Conservation (phyloP, 1,140 invertebrate genomes). For the Drosophila orosa region DNA sequence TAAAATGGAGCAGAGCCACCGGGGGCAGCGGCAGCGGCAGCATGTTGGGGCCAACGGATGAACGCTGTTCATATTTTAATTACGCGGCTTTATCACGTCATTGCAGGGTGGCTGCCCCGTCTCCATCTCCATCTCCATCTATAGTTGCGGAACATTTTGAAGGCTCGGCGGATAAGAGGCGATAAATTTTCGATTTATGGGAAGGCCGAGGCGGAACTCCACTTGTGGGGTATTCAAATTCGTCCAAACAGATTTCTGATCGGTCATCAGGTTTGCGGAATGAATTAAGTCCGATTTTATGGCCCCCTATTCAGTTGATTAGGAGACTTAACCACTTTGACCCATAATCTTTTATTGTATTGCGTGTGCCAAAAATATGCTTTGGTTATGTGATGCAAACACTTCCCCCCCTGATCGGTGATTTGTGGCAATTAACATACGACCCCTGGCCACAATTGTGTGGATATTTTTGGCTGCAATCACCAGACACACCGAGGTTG, state of each 20-base stretch:
- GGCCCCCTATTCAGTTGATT: slow-evolving; percentile 29
- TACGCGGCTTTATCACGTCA: slow-evolving; percentile 79
- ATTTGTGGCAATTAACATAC: slow-evolving; percentile 56
- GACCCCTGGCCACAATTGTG: slow-evolving; percentile 35
- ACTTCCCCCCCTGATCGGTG: slow-evolving; percentile 21
- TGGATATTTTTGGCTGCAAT: slow-evolving; percentile 45
- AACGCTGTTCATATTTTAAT: slow-evolving; percentile 80
- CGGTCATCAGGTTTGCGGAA: slow-evolving; percentile 8
- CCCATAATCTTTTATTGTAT: slow-evolving; percentile 21
- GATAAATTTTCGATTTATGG: slow-evolving; percentile 32
- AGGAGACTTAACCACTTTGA: slow-evolving; percentile 8
- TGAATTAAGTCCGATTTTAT: slow-evolving; percentile 20
- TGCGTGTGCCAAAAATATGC: slow-evolving; percentile 19
- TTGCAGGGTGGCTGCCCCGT: slow-evolving; percentile 50
- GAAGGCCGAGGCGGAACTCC: slow-evolving; percentile 1
- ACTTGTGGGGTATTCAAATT: slow-evolving; percentile 31
- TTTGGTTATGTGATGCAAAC: slow-evolving; percentile 17
- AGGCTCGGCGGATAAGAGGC: slow-evolving; percentile 28
- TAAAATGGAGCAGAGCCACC: slow-evolving; percentile 70
- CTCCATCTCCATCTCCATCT: slow-evolving; percentile 1
- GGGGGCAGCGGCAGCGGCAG: slow-evolving; percentile 28
- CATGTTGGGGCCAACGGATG: slow-evolving; percentile 58
- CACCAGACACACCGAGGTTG: slow-evolving; percentile 24
- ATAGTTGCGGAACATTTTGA: slow-evolving; percentile 45
- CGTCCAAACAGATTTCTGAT: slow-evolving; percentile 3